These are phyloP conservation scores for Pectinophora gossypiella DNA, from an alignment of 1,140 invertebrate genomes.

Conservation along the genomic window DNA sequence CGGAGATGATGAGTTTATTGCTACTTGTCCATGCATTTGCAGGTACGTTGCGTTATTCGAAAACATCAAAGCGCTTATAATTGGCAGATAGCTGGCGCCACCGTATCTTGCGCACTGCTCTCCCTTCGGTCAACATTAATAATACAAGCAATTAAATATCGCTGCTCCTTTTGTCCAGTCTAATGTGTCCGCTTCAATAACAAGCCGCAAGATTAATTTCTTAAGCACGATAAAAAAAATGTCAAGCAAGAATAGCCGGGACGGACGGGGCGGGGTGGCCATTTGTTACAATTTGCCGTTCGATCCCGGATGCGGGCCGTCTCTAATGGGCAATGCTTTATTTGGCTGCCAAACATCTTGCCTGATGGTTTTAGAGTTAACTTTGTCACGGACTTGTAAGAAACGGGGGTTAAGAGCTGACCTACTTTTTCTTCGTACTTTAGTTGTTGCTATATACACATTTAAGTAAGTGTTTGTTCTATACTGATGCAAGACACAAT, in stretches of 20 bases:
- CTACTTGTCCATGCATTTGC: background rate
- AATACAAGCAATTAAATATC: background rate
- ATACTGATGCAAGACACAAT: too few relatives aligned
- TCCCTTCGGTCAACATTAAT: too few relatives aligned
- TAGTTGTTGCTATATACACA: too few relatives aligned
- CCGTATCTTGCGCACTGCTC: too few relatives aligned
- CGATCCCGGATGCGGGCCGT: conserved; percentile 25
- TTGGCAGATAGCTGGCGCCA: too few relatives aligned
- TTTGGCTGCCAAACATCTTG: conserved; percentile 30
- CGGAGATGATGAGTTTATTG: too few relatives aligned
- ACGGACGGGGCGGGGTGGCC: conserved; percentile 14
- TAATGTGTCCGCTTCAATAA: background rate
- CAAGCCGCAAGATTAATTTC: background rate
- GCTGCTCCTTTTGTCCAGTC: background rate
- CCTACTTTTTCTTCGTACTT: background rate
- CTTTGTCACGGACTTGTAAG: background rate
- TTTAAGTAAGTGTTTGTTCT: too few relatives aligned
- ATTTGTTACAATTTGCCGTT: conserved; percentile 43
- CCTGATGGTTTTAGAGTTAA: background rate
- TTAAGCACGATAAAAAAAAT: background rate
- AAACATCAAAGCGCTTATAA: background rate
- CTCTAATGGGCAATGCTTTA: conserved; percentile 38
- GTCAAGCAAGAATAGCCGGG: background rate
- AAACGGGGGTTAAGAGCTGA: background rate
- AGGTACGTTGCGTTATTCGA: background rate